Evolutionary conservation across 2,797 vertebrate genomes (phyloP), one percentile per base, ranked within the genome.

Genomic region (Paratrypauchen microcephalus): DNA sequence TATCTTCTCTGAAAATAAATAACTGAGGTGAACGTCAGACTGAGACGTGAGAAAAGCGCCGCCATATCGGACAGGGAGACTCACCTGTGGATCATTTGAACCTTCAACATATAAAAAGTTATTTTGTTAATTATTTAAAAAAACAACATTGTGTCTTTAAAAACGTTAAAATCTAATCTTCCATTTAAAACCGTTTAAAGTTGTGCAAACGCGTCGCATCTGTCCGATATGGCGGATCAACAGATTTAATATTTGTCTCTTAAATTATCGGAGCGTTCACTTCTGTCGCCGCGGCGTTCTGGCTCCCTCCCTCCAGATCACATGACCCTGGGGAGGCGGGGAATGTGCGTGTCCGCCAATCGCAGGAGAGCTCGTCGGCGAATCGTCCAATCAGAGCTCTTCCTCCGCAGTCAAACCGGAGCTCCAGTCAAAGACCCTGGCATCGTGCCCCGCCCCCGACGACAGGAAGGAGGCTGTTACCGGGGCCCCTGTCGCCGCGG

Each of bases 371-470:
- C 41, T 73, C n/a, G 39, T 21, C 6, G 1, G 12, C 2, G 45
- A 8, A 47, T 41, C 48, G 74, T 39, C 71, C 86, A 61, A 61
- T 61, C 60, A 45, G 61, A 64, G 41, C 41, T 63, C 39, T 30
- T 28, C 39, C 39, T 98, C 95, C 97, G 93, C 97, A 99, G 95
- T 99, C 97, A 76, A 97, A 99, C 89, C 95, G 95, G 95, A 98
- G 96, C 92, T 99, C 97, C 94, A 99, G 95, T 98, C 97, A 77
- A 96, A 96, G 91, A 94, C 96, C 93, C 97, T 94, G 88, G 94
- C 95, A 79, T 99, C 98, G 3, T 97, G 97, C 69, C 96, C 95
- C 85, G 95, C 94, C 88, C 96, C 94, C 84, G 97, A 95, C 93
- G 97, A 95, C 93, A 99, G 91, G 94, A 97, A 99, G 71, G 96